Evolutionary conservation across 2,797 vertebrate species (phyloP), one percentile per base, ranked within the genome.

Genomic region (Miichthys miiuy): DNA sequence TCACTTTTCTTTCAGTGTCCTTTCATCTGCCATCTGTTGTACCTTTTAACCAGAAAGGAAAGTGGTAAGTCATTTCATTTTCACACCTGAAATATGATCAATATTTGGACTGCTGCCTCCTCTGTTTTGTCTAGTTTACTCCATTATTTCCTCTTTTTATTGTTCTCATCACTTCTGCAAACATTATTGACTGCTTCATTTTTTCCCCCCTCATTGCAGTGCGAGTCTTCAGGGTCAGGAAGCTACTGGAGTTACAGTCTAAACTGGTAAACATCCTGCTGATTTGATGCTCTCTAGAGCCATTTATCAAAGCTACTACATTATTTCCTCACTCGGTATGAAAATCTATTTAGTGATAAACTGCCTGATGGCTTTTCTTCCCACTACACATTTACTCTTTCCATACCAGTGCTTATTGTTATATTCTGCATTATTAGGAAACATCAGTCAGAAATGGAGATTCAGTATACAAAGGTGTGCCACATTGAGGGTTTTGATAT

Each of bases 21-120:
- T 60, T 97, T 93, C 16, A n/a, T 96, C 72, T 99, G 97, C 89
- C 97, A 98, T 61, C 55, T 99, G 57, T 87, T 99, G 14, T 99
- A 97, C 92, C 95, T 99, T 89, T 89, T 99, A 89, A 99, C 97
- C 61, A 96, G 91, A 86, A 97, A 91, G 85, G 96, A 97, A 85
- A 96, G 88, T 66, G 97, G 98, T 99, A 88, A 95, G 96, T 92
- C n/a, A n/a, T 13, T 38, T 47, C 55, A 64, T 65, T 41, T 68
- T 65, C 9, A 57, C 27, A 20, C 30, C 46, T 55, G 3, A 62
- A 58, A 79, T 55, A 51, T 56, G 42, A 46, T 46, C 20, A 9
- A 25, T n/a, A 13, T 23, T 27, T 63, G 16, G 44, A 0, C 8
- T 46, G 14, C 6, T 23, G 2, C 54, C 34, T 46, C 0, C 6